Conservation (phyloP, 37 sponge, comb jelly and placozoan species). For the Beroe forskalii region DNA sequence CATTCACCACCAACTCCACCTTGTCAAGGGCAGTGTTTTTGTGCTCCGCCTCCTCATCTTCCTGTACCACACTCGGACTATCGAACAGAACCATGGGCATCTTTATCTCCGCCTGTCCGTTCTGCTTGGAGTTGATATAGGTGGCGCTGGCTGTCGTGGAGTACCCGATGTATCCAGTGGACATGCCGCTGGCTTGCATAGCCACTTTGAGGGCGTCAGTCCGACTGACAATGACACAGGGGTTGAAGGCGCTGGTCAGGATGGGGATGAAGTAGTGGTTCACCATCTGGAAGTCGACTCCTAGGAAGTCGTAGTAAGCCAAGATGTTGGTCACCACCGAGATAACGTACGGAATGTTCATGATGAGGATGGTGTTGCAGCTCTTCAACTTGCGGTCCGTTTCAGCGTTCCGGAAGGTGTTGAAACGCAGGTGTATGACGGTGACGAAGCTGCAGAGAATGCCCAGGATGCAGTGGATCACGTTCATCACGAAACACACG, state of each 20-base stretch:
- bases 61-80: constrained; percentile 9
- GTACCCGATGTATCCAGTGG: background rate
- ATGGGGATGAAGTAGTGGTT: constrained; percentile 62
- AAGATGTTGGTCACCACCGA: constrained; percentile 36
- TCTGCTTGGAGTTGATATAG: background rate
- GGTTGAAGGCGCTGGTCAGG: constrained; percentile 56
- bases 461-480: constrained; percentile 49
- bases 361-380: constrained; percentile 60
- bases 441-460: constrained; percentile 50
- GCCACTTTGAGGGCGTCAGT: constrained; percentile 44
- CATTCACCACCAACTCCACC: constrained; percentile 25
- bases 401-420: background rate
- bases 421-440: background rate
- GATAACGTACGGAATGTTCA: constrained; percentile 46
- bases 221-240: constrained; percentile 49
- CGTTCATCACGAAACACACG: constrained; percentile 56
- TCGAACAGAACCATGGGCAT: constrained; percentile 38
- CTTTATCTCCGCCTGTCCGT: background rate
- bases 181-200: background rate
- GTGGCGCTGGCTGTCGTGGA: background rate
- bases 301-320: constrained; percentile 6
- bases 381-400: constrained; percentile 34
- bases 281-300: constrained; percentile 19
- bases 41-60: background rate
- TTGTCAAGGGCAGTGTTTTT: background rate